Base-by-base conservation (phyloP, 2,888 invertebrate species). In the Anorthoa munda region DNA sequence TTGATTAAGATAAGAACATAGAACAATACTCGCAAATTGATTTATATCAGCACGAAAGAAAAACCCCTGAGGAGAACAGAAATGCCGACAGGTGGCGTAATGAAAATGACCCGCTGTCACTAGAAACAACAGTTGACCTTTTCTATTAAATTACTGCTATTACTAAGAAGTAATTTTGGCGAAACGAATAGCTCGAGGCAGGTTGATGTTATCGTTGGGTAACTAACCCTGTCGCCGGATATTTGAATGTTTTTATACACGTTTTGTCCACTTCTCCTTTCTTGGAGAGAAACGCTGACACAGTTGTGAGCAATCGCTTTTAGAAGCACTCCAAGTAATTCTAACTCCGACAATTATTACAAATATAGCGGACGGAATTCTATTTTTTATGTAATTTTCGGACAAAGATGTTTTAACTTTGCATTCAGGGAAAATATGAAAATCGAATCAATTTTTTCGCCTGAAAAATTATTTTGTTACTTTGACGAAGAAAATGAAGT, bases 61-160 rank as follows among this genome's bases (percentile, higher is more conserved):
- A 64, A 65, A 71, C 31, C 71, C 63, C 51, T 11, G 53, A 59
- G 69, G 53, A 73, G 58, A 73, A 18, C 61, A 39, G 50, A 70
- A 79, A 66, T 53, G 68, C 55, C 72, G 79, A 68, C 80, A 83
- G 82, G 83, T 86, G 84, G 81, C 72, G 58, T 77, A 88, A 89
- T 89, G 87, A 87, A 90, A 90, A 87, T 84, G 87, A 86, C 85
- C 83, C 81, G 59, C 63, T 82, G 85, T 88, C 86, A 86, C 89
- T 81, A 84, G 79, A 87, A 87, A 89, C 85, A 91, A 87, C 87
- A 87, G 72, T 81, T 84, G 87, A 87, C 88, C 88, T 90, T 88
- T 89, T 88, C 85, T 83, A 89, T 89, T 86, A 86, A 88, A 89
- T 91, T 89, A 87, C 83, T 72, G 5, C 79, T 86, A 87, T 88